Percentiles rank a stretch among this genome's conserved stretches.
Evolutionary conservation across 2,113 vertebrate species (phyloP).

Genomic region (Phalacrocorax carbo): DNA sequence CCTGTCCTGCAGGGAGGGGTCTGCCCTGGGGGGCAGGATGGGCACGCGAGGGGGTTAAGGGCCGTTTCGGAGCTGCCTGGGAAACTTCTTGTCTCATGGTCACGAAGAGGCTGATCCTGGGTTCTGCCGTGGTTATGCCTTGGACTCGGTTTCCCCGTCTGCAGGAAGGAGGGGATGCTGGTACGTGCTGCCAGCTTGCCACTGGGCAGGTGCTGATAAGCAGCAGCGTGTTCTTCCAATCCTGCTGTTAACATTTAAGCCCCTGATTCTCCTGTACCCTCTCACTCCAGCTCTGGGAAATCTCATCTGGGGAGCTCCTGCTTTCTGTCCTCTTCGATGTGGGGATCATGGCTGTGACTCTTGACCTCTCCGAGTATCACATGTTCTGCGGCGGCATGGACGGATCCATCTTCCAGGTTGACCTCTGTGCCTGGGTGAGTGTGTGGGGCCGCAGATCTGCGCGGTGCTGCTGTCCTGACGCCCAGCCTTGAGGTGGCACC

Average conservation of each 20-base stretch:
- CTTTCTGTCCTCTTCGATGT: slow-evolving; percentile 91
- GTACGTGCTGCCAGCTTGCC: neutral
- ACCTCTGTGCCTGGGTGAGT: slow-evolving; percentile 87
- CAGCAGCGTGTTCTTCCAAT: neutral
- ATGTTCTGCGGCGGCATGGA: slow-evolving; percentile 93
- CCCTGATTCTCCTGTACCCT: neutral
- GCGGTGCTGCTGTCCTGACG: neutral
- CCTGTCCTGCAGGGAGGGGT: neutral
- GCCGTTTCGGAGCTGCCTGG: neutral
- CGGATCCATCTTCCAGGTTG: slow-evolving; percentile 91
- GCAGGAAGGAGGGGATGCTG: neutral
- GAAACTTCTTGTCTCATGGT: neutral
- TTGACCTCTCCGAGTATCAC: slow-evolving; percentile 91
- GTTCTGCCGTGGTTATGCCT: neutral
- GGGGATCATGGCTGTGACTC: slow-evolving; percentile 89
- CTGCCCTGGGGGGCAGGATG: neutral
- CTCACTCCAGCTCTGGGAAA: slow-evolving; percentile 85
- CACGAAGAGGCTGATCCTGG: neutral
- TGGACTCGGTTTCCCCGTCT: neutral
- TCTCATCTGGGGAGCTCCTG: slow-evolving; percentile 91
- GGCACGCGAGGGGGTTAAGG: neutral
- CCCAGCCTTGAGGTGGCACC: neutral
- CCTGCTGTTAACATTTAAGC: neutral
- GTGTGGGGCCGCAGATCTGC: neutral
- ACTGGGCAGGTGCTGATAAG: neutral